Evolutionary conservation across 1,140 invertebrate genomes (phyloP).

Genomic region (Centruroides vittatus): DNA sequence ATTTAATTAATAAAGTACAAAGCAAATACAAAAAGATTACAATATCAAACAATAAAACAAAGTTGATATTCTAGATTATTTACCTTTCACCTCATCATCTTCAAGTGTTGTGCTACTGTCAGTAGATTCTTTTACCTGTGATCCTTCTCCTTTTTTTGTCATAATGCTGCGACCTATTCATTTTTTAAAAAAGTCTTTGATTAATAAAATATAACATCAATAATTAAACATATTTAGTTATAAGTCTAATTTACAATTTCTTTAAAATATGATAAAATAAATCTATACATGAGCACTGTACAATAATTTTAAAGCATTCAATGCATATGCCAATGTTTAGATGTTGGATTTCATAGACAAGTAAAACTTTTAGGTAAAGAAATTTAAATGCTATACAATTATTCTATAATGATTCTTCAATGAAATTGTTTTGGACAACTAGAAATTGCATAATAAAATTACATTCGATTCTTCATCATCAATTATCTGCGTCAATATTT

Average conservation of each 20-base stretch:
- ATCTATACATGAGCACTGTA: no score
- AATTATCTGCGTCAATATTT: no score
- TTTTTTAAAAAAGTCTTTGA: background rate
- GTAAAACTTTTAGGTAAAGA: no score
- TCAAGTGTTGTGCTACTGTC: conserved; percentile 84
- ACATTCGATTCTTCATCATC: no score
- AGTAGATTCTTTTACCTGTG: conserved; percentile 87
- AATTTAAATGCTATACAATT: no score
- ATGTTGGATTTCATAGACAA: no score
- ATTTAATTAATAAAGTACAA: background rate
- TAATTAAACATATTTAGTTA: background rate
- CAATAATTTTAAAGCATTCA: no score
- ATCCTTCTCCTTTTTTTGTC: conserved; percentile 82
- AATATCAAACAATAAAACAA: background rate
- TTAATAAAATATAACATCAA: no score
- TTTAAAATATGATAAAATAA: background rate
- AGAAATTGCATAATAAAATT: no score
- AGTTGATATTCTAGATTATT: background rate
- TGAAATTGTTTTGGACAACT: no score
- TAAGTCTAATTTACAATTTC: background rate
- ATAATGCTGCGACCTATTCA: conserved; percentile 62
- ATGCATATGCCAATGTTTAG: no score
- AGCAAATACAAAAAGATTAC: background rate
- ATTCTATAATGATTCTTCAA: no score
- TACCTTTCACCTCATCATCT: conserved; percentile 59